A percentile compares a stretch with the other conserved stretches of the same genome.
phyloP scores from a whole-genome alignment of 2,113 vertebrate genomes.

The Pelodiscus sinensis region DNA sequence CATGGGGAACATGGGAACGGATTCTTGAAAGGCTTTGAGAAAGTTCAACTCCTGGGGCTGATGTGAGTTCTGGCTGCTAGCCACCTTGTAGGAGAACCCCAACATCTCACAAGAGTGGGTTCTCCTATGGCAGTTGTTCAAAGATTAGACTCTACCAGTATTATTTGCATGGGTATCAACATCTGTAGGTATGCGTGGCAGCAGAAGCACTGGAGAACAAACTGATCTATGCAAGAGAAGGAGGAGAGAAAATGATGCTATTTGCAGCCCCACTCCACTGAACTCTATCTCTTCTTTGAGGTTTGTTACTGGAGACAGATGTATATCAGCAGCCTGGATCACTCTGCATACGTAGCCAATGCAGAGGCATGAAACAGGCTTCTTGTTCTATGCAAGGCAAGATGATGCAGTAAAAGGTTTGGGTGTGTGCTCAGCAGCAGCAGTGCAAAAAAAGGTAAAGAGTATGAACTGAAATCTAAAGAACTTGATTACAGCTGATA shows the following conservation, averaged over 20 bases:
- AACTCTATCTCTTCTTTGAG: not conserved
- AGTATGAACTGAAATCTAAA: not conserved
- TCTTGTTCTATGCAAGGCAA: not conserved
- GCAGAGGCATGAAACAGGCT: not conserved
- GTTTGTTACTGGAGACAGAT: not conserved
- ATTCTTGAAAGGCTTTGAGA: not conserved
- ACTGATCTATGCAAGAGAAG: not conserved
- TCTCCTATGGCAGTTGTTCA: not conserved
- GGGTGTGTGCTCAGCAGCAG: not conserved
- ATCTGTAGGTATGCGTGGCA: not conserved
- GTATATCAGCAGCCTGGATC: not conserved
- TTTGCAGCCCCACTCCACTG: not conserved
- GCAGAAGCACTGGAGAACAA: not conserved
- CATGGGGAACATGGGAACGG: not conserved
- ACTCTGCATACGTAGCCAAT: not conserved
- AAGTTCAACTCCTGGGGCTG: not conserved
- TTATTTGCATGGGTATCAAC: not conserved
- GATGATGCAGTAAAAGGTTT: not conserved
- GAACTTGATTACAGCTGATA: not conserved
- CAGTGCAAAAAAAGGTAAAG: not conserved
- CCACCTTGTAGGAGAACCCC: not conserved
- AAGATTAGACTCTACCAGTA: not conserved
- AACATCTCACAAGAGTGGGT: not conserved
- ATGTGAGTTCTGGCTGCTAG: not conserved
- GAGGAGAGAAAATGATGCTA: not conserved